Conservation (phyloP, 92 coral and sea anemone species). For the Palythoa grandiflora region DNA sequence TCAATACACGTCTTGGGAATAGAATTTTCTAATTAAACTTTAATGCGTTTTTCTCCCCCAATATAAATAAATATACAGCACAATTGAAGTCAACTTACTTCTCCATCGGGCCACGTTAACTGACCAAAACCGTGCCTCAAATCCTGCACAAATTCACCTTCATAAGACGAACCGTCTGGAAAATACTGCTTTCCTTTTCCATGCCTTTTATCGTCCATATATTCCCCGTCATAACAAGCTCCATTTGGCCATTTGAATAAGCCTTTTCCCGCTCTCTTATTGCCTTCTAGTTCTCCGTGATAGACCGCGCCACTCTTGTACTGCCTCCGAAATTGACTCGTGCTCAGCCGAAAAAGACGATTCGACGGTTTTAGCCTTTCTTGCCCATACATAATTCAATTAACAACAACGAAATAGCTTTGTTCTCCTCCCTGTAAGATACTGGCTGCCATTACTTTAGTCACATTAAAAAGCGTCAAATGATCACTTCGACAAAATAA, state of each 20-base stretch:
- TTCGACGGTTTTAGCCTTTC: conserved; percentile 53
- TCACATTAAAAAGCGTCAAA: background rate
- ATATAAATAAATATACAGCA: background rate
- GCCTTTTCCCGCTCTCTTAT: conserved; percentile 89
- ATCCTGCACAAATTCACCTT: conserved; percentile 82
- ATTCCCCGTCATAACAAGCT: conserved; percentile 94
- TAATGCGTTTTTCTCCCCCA: background rate
- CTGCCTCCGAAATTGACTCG: conserved; percentile 86
- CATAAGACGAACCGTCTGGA: conserved; percentile 90
- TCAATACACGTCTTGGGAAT: background rate
- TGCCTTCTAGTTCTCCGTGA: conserved; percentile 86
- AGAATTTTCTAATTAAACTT: background rate
- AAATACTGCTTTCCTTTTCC: conserved; percentile 94
- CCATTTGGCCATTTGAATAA: conserved; percentile 98
- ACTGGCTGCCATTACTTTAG: conserved; percentile 12
- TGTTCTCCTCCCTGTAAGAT: background rate
- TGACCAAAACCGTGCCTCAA: conserved; percentile 90
- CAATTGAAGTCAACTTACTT: conserved; percentile 59
- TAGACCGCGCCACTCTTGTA: conserved; percentile 92
- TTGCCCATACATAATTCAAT: conserved; percentile 22
- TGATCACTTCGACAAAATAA: background rate
- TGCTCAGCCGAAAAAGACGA: conserved; percentile 82
- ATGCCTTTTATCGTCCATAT: conserved; percentile 87
- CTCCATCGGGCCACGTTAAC: conserved; percentile 89
- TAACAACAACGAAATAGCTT: background rate